phyloP scores from a whole-genome alignment of 2,113 vertebrate genomes.

The Apistogramma diplotaenia region DNA sequence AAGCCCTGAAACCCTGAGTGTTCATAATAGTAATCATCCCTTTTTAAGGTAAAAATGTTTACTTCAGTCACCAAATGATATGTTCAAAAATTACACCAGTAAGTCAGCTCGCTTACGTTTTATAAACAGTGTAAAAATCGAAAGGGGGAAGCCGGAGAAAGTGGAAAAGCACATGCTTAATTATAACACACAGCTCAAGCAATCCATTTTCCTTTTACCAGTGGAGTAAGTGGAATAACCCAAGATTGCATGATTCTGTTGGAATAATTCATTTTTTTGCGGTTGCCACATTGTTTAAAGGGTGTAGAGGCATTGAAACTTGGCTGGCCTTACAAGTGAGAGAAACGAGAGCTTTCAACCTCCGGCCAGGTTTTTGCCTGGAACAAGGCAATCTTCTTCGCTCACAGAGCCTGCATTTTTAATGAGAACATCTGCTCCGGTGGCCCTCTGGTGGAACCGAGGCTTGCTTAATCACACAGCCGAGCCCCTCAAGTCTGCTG shows the following conservation, averaged over 20 bases:
- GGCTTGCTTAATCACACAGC: constrained; percentile 76
- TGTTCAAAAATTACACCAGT: constrained; percentile 15
- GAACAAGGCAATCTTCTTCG: constrained; percentile 77
- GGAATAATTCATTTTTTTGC: constrained; percentile 62
- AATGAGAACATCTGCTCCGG: constrained; percentile 85
- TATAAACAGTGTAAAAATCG: not conserved
- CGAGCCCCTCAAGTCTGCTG: constrained; percentile 67
- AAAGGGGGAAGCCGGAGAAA: not conserved
- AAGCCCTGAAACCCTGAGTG: constrained; percentile 24
- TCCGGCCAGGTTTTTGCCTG: constrained; percentile 74
- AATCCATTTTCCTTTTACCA: constrained; percentile 25
- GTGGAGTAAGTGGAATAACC: constrained; percentile 43
- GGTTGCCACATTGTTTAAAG: constrained; percentile 59
- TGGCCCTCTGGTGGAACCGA: constrained; percentile 70
- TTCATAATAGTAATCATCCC: constrained; percentile 36
- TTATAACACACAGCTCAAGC: constrained; percentile 10
- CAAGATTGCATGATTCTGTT: constrained; percentile 32
- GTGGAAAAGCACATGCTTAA: constrained; percentile 19
- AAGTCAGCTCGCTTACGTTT: not conserved
- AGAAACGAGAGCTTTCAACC: constrained; percentile 75
- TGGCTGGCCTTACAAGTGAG: constrained; percentile 62
- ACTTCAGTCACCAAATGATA: constrained; percentile 17
- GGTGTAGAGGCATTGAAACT: constrained; percentile 59
- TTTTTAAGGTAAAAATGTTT: constrained; percentile 35
- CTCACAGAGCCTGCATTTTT: constrained; percentile 85